Evolutionary conservation across 2,888 invertebrate genomes (phyloP), one percentile per base, ranked within the genome.

Genomic region (Protodeltote pygarga): DNA sequence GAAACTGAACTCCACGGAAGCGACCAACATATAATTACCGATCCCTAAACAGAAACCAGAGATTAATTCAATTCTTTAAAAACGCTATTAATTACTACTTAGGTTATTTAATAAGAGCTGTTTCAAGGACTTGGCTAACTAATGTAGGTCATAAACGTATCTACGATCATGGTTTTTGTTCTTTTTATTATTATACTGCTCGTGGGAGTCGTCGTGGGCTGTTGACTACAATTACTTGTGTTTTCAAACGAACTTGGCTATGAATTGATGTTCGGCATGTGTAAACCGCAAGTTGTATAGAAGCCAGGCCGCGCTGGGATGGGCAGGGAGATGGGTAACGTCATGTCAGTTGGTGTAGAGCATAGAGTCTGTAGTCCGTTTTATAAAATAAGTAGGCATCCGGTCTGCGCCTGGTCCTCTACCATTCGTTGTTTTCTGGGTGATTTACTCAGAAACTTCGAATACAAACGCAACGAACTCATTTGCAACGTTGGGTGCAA

Each of bases 121-220:
- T 45, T 62, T 58, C 66, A 78, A 77, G 81, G 81, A 71, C 70
- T 65, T 42, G 51, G 40, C 65, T 48, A 59, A 69, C 37, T 69
- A 70, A 79, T 77, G 69, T 80, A 75, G 81, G 81, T 76, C 80
- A 75, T 65, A 67, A 67, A 67, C 68, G 65, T 64, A 71, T 66
- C 65, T 59, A 15, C 42, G 61, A 65, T 66, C 59, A 60, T 71
- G 61, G 69, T 73, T 80, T 81, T 81, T 77, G 74, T 73, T 55
- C 25, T 45, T 21, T 52, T 62, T 49, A 53, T 48, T 62, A 65
- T 65, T 49, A 45, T 65, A 67, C 68, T 63, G 34, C 45, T 66
- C 78, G 81, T 79, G 81, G 75, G 81, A 79, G 63, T 32, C 39
- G 71, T 45, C n/a, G n/a, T 54, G 71, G 54, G 53, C 57, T 52